These are phyloP conservation scores for Drosophila helvetica DNA, from an alignment of 2,888 invertebrate genomes.

Conservation along the genomic window DNA sequence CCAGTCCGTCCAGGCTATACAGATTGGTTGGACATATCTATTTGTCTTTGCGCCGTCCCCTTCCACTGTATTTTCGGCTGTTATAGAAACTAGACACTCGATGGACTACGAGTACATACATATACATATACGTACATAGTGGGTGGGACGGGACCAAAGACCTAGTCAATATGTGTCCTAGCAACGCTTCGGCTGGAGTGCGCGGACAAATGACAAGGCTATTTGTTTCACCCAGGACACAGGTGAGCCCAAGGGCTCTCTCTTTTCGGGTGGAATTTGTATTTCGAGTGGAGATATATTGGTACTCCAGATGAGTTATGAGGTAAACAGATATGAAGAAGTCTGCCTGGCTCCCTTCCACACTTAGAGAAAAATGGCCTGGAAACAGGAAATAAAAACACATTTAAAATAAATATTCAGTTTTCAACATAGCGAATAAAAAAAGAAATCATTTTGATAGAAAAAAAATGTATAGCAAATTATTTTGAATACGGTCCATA, in stretches of 20 bases:
- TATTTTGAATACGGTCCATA: no score
- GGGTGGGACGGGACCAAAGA: not conserved
- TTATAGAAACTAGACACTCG: slow-evolving; percentile 58
- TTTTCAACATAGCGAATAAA: no score
- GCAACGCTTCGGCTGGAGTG: slow-evolving; percentile 46
- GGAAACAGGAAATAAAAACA: no score
- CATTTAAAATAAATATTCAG: no score
- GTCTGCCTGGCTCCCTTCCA: not conserved
- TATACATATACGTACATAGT: not conserved
- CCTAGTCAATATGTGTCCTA: slow-evolving; percentile 68
- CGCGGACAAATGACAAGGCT: slow-evolving; percentile 57
- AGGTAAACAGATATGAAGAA: slow-evolving; percentile 27
- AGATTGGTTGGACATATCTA: slow-evolving; percentile 18
- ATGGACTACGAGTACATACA: slow-evolving; percentile 23
- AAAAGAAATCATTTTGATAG: no score
- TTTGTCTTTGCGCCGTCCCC: not conserved
- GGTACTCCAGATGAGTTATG: slow-evolving; percentile 44
- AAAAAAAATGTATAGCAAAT: no score
- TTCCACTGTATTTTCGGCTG: slow-evolving; percentile 51
- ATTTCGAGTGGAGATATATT: slow-evolving; percentile 35
- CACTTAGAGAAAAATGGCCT: no score
- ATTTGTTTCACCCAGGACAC: slow-evolving; percentile 60
- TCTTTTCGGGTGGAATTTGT: slow-evolving; percentile 33
- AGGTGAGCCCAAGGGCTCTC: slow-evolving; percentile 32
- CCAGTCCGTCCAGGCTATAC: slow-evolving; percentile 1